These are phyloP conservation scores for Probaryconus sp. DNA, from an alignment of 1,140 invertebrate species.

Conservation along the genomic window DNA sequence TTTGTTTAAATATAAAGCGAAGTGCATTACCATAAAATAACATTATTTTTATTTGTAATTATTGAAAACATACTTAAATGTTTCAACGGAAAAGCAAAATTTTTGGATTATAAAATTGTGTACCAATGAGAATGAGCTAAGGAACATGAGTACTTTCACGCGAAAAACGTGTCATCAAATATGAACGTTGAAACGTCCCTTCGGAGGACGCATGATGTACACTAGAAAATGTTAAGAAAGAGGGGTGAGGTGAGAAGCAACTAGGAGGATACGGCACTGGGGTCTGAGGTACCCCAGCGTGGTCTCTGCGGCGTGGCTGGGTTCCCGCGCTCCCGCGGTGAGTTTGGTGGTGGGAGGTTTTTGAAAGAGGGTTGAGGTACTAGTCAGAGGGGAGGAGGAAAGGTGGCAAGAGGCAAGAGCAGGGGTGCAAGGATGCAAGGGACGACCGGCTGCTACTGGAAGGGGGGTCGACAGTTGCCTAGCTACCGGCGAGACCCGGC, in stretches of 20 bases:
- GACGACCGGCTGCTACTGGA: slow-evolving; percentile 49
- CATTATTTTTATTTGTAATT: no score
- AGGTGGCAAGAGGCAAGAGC: slow-evolving; percentile 64
- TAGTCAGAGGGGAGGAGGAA: slow-evolving; percentile 70
- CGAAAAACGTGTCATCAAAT: no score
- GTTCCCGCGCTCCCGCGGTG: slow-evolving; percentile 75
- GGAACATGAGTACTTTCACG: no score
- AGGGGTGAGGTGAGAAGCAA: slow-evolving; percentile 25
- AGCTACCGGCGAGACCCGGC: slow-evolving; percentile 78
- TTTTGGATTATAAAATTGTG: no score
- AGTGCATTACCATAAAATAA: no score
- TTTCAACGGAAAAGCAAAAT: no score
- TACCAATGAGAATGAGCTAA: no score
- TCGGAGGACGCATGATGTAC: slow-evolving; percentile 1
- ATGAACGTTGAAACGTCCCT: slow-evolving; percentile 1
- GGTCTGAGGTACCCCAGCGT: slow-evolving; percentile 78
- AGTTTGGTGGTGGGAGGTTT: slow-evolving; percentile 70
- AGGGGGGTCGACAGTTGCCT: slow-evolving; percentile 75
- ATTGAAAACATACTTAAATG: no score
- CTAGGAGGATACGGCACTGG: slow-evolving; percentile 62
- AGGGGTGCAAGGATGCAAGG: slow-evolving; percentile 63
- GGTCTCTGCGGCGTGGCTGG: slow-evolving; percentile 76
- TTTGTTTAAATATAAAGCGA: no score
- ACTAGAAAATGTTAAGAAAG: slow-evolving; percentile 14
- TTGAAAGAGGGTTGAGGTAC: slow-evolving; percentile 74